These are phyloP conservation scores for Calameuta pallipes DNA, from an alignment of 2,888 invertebrate species.

Conservation along the genomic window DNA sequence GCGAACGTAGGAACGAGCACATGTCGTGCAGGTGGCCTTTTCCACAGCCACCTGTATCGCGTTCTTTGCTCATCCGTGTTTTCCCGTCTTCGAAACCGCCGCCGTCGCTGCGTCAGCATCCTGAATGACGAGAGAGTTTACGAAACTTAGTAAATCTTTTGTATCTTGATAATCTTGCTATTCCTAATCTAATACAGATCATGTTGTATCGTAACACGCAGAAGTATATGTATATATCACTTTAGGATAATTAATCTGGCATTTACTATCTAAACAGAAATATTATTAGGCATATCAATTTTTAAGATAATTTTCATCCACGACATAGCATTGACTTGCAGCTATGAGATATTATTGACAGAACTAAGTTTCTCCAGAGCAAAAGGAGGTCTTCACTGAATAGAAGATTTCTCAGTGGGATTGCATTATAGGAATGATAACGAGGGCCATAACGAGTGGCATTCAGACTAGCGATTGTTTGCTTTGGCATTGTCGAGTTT, in stretches of 20 bases:
- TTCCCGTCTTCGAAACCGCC: not conserved
- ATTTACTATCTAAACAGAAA: not conserved
- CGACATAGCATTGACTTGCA: too few relatives aligned
- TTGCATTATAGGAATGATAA: not conserved
- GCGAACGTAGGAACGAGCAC: conserved; percentile 28
- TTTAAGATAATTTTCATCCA: not conserved
- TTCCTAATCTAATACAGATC: not conserved
- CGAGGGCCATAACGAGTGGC: not conserved
- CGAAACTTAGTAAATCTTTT: not conserved
- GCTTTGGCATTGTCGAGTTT: not conserved
- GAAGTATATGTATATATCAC: not conserved
- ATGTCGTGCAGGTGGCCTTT: conserved; percentile 50
- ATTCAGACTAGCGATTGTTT: conserved; percentile 3
- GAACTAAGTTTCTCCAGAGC: not conserved
- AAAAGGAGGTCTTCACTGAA: not conserved
- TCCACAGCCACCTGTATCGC: conserved; percentile 48
- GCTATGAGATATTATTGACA: not conserved
- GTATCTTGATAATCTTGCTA: not conserved
- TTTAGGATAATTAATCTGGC: not conserved
- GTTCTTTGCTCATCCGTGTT: conserved; percentile 15
- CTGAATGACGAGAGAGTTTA: not conserved
- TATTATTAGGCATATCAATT: not conserved
- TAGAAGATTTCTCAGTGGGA: not conserved
- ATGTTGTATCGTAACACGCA: not conserved
- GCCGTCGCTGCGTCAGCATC: not conserved